Evolutionary conservation across 2,113 vertebrate genomes (phyloP).

Genomic region (Callaeas wilsoni): DNA sequence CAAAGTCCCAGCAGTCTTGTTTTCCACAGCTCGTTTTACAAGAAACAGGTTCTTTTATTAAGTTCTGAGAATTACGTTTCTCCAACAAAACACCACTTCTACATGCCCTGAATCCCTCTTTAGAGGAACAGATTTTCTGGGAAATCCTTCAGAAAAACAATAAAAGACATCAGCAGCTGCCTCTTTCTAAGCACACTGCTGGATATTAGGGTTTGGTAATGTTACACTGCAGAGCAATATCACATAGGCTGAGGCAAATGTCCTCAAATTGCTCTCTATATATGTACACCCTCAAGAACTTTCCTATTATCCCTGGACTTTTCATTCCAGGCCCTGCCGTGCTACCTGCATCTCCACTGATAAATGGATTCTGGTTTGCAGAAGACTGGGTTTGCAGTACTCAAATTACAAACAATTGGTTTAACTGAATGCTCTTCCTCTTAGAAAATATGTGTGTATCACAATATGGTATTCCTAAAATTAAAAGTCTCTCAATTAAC

Average conservation of each 20-base stretch:
- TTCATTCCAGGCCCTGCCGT: background rate
- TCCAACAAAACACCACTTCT: background rate
- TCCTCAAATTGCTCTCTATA: background rate
- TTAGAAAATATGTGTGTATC: background rate
- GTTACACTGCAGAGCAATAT: background rate
- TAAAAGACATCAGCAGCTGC: background rate
- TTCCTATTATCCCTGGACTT: background rate
- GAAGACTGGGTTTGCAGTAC: background rate
- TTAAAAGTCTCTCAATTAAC: background rate
- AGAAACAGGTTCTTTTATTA: background rate
- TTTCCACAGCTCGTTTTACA: background rate
- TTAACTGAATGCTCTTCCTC: background rate
- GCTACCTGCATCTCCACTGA: background rate
- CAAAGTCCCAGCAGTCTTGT: background rate
- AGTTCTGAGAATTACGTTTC: background rate
- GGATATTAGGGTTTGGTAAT: background rate
- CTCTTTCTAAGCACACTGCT: background rate
- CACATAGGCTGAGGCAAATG: accelerated
- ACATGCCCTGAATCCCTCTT: background rate
- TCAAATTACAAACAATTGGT: background rate
- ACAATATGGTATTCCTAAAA: background rate
- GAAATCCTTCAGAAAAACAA: background rate
- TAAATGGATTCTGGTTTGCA: background rate
- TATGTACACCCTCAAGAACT: background rate
- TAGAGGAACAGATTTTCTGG: background rate